Conservation (phyloP, 64 coral and sea anemone genomes). For the Porites lutea region DNA sequence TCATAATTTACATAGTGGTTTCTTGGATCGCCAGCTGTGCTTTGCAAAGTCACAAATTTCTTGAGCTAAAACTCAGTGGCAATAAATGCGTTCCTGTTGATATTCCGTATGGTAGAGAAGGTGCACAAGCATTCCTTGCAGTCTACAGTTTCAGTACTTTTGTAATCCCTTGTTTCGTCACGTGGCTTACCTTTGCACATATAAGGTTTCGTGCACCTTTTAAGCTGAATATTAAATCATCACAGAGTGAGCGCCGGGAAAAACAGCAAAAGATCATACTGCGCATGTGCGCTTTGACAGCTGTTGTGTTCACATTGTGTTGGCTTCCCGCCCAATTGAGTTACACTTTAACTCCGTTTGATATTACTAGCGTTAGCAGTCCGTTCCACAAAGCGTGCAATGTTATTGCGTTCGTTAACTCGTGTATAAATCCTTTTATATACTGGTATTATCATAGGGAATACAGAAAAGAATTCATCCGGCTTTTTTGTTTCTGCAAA, state of each 20-base stretch:
- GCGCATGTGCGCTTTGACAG: conserved; percentile 52
- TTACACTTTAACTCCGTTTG: conserved; percentile 59
- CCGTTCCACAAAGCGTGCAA: conserved; percentile 28
- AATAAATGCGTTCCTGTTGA: background rate
- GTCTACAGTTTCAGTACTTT: conserved; percentile 53
- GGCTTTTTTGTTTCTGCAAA: too few species aligned
- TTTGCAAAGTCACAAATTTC: background rate
- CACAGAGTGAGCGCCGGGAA: background rate
- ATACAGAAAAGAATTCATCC: too few species aligned
- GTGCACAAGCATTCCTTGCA: conserved; percentile 18
- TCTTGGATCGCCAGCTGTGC: conserved; percentile 45
- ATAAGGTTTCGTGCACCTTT: conserved; percentile 32
- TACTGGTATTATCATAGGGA: background rate
- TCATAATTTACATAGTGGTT: conserved; percentile 32
- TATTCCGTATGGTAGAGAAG: background rate
- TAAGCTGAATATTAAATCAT: background rate
- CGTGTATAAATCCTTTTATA: conserved; percentile 43
- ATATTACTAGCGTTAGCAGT: background rate
- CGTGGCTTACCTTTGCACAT: conserved; percentile 61
- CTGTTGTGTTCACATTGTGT: conserved; percentile 59
- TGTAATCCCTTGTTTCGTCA: conserved; percentile 39
- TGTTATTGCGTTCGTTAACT: conserved; percentile 55
- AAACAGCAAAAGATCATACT: conserved; percentile 28
- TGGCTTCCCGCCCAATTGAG: conserved; percentile 68
- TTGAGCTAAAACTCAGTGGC: conserved; percentile 10